Evolutionary conservation across 2,113 vertebrate genomes (phyloP).

Genomic region (Puntigrus tetrazona): DNA sequence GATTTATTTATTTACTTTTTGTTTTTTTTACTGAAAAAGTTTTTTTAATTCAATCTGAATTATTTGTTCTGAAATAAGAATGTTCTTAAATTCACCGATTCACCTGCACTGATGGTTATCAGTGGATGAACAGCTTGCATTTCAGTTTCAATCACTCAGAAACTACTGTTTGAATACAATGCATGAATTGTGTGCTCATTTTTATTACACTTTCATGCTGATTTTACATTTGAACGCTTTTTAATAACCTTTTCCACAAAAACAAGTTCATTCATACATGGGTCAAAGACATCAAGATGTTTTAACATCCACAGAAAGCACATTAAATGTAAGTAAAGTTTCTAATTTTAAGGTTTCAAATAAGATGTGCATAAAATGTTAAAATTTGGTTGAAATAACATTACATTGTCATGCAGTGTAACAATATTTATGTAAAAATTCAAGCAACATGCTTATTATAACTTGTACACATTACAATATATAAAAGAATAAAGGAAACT

Average conservation of each 20-base stretch:
- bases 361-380: no score
- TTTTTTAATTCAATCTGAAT: neutral
- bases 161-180: neutral
- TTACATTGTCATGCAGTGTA: no score
- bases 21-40: no score
- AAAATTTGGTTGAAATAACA: no score
- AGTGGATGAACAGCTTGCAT: neutral
- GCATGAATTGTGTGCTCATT: neutral
- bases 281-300: no score
- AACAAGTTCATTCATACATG: neutral
- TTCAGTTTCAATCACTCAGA: neutral
- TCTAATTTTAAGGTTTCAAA: no score
- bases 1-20: neutral
- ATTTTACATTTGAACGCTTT: neutral
- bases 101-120: neutral
- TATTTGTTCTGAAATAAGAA: neutral
- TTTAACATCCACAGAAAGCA: no score
- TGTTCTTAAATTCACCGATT: neutral
- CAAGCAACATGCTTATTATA: no score
- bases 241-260: neutral
- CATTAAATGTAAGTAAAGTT: no score
- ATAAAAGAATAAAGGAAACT: no score
- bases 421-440: no score
- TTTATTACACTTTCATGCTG: neutral
- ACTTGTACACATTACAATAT: no score